Base-by-base conservation (phyloP, 2,113 vertebrate genomes). In the Mola mola region DNA sequence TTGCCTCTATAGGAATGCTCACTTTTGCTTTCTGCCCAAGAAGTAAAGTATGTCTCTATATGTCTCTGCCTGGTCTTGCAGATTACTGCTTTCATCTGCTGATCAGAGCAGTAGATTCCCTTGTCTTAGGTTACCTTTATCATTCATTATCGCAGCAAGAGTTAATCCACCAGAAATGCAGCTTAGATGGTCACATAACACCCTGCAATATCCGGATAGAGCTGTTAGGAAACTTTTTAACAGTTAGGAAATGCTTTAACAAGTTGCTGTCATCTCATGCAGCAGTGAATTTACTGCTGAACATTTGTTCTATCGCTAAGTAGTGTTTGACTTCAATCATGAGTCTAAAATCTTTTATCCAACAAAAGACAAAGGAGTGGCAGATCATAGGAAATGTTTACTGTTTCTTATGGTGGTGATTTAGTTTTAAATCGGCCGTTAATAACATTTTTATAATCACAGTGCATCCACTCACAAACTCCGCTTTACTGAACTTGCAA, bases 121-220 rank as follows among this genome's bases (percentile, higher is more conserved):
- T 16, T 4, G 20, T 41, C 71, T 71, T 68, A 38, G 31, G 52
- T 58, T 28, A 7, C 52, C 63, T 46, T 72, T 46, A 29, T 16
- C 53, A 11, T 47, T 63, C 72, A 47, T 80, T 61, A 66, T 48
- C 19, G 0, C 41, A 49, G 52, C 40, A 59, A 75, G 74, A 50
- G 76, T 84, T 86, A 81, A 84, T 84, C 76, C 53, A 55, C n/a
- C 22, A n/a, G 55, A 59, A 41, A 69, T 47, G 25, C 38, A 24
- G 62, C 60, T 59, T 67, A 51, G 42, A 46, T 47, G 28, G 49
- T 72, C 47, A 12, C 24, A 50, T 38, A 46, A 33, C 44, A 21
- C 47, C 38, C 28, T 28, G 71, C 44, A 34, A 4, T 7, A 67
- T 65, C 57, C 78, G 82, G 73, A 80, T 60, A 70, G 72, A 80